Evolutionary conservation across 2,888 invertebrate species (phyloP).

Genomic region (Agrochola macilenta): DNA sequence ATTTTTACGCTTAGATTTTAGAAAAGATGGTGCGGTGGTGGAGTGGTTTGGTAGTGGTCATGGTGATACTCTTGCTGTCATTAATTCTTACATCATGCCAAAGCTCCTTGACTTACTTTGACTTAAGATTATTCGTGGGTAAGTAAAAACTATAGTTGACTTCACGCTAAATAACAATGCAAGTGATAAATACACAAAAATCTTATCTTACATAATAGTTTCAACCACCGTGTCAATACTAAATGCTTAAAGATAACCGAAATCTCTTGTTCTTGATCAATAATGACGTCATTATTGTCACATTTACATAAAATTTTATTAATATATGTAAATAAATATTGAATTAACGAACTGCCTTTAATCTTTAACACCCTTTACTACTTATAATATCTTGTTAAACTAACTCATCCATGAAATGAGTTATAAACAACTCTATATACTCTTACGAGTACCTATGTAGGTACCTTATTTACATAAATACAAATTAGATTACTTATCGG

Average conservation of each 20-base stretch:
- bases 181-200: neutral
- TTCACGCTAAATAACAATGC: neutral
- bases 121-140: neutral
- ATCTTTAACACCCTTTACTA: neutral
- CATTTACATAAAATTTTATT: conserved; percentile 13
- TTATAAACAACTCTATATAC: neutral
- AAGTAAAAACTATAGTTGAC: neutral
- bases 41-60: no score
- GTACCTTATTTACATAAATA: neutral
- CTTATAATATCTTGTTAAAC: conserved; percentile 7
- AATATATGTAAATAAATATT: conserved; percentile 22
- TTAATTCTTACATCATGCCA: neutral
- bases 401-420: conserved; percentile 1
- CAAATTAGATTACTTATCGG: neutral
- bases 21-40: neutral
- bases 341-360: neutral
- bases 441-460: neutral
- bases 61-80: neutral
- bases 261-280: neutral
- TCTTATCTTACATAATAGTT: neutral
- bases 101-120: neutral
- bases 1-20: neutral
- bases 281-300: conserved; percentile 25
- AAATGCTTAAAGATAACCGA: conserved; percentile 7
- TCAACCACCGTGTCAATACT: neutral